phyloP scores from a whole-genome alignment of 2,797 vertebrate species.

The Gadopsis marmoratus region DNA sequence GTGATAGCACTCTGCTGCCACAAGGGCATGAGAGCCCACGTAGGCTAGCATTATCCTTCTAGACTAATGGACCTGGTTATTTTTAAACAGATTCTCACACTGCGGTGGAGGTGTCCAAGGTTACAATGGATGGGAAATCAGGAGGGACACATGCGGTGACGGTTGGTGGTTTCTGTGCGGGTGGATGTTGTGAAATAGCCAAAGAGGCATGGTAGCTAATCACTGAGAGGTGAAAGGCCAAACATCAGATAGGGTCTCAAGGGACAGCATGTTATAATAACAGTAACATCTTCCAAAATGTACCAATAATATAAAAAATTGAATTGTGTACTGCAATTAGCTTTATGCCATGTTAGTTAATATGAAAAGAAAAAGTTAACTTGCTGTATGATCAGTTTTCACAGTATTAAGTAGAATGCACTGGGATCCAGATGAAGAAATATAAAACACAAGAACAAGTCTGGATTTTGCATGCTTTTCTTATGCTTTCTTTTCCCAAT shows the following conservation, averaged over 20 bases:
- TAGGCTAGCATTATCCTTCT: slow-evolving; percentile 84
- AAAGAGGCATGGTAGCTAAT: slow-evolving; percentile 60
- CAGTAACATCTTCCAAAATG: slow-evolving; percentile 12
- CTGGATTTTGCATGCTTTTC: slow-evolving; percentile 23
- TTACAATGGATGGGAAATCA: slow-evolving; percentile 78
- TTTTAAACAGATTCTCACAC: slow-evolving; percentile 88
- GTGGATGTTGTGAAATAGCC: slow-evolving; percentile 67
- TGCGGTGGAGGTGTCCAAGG: slow-evolving; percentile 84
- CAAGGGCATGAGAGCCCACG: slow-evolving; percentile 83
- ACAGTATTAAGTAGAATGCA: background rate
- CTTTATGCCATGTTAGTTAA: background rate
- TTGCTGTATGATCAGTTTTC: background rate
- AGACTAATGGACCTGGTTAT: slow-evolving; percentile 86
- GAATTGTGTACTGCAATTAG: background rate
- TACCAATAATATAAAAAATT: background rate
- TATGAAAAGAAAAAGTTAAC: background rate
- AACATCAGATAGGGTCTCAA: slow-evolving; percentile 33
- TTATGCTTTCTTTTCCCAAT: slow-evolving; percentile 22
- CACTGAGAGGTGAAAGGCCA: slow-evolving; percentile 45
- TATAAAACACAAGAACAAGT: slow-evolving; percentile 1
- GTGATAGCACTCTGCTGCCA: slow-evolving; percentile 84
- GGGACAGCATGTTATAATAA: slow-evolving; percentile 29
- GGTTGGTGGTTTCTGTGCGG: slow-evolving; percentile 63
- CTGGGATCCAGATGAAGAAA: background rate
- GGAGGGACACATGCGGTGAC: slow-evolving; percentile 66